These are phyloP conservation scores for Centropristis striata DNA, from an alignment of 2,113 vertebrate species.

Conservation along the genomic window DNA sequence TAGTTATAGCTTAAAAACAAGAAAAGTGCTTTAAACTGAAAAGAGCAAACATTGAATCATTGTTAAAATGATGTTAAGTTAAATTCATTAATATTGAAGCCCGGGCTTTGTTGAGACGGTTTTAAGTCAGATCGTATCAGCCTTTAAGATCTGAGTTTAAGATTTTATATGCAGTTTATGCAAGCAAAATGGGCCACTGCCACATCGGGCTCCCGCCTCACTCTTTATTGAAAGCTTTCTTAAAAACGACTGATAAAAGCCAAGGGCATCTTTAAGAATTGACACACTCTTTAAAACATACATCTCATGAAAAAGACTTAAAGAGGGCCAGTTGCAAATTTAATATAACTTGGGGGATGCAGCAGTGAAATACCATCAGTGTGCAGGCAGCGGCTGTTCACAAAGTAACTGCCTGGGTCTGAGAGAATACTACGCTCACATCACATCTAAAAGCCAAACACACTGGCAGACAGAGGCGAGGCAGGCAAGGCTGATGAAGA, in stretches of 20 bases:
- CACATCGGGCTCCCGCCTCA: constrained; percentile 69
- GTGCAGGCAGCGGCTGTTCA: constrained; percentile 68
- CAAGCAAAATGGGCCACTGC: constrained; percentile 79
- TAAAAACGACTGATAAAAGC: constrained; percentile 80
- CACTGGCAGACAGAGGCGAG: constrained; percentile 73
- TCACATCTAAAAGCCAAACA: constrained; percentile 80
- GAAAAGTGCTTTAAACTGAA: constrained; percentile 66
- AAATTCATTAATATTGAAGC: constrained; percentile 81
- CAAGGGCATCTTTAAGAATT: constrained; percentile 84
- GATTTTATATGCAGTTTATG: constrained; percentile 85
- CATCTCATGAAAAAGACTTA: constrained; percentile 83
- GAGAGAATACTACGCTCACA: constrained; percentile 79
- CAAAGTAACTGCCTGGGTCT: constrained; percentile 78
- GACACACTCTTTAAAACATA: constrained; percentile 85
- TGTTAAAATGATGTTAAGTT: constrained; percentile 76
- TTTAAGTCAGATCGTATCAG: constrained; percentile 78
- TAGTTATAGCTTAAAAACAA: constrained; percentile 48
- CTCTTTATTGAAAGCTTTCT: constrained; percentile 76
- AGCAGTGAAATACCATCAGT: constrained; percentile 78
- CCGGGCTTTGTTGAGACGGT: constrained; percentile 68
- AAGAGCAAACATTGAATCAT: constrained; percentile 80
- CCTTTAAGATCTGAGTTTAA: constrained; percentile 77
- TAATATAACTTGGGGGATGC: constrained; percentile 84
- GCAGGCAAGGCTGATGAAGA: constrained; percentile 79
- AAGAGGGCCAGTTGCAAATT: constrained; percentile 84